Evolutionary conservation across 2,888 invertebrate genomes (phyloP), one percentile per base, ranked within the genome.

Genomic region (Leptura quadrifasciata): DNA sequence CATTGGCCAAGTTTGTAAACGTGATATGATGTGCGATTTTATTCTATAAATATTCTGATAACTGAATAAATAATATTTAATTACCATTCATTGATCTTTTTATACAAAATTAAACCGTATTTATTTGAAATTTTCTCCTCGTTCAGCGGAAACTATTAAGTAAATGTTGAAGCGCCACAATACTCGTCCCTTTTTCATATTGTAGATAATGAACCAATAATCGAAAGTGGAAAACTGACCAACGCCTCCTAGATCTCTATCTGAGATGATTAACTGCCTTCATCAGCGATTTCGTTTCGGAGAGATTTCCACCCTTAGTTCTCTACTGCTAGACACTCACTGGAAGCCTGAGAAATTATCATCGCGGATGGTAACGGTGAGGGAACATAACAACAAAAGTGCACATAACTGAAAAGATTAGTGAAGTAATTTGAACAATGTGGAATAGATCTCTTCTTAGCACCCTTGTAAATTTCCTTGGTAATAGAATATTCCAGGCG

Each of bases 221-320:
- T 61, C n/a, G 60, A 61, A 31, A 61, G 60, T 31, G 60, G 31
- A 27, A 17, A 27, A 61, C 27, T 61, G 60, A 61, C 60, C 60
- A 61, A 6, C 60, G 60, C 60, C 60, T 61, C 60, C 31, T 27
- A 61, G 60, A 61, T 61, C 60, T 61, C 6, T 61, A 61, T 61
- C 60, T n/a, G 17, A 27, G 31, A 27, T 61, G 60, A 61, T 61
- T 61, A 61, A 61, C 60, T 31, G 60, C 27, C 60, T 17, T n/a
- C 60, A 9, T 61, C 27, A 31, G 31, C 17, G 31, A 17, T n/a
- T 5, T 31, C 27, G 60, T 0, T 17, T 27, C 17, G 18, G 60
- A 31, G 17, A 47, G 27, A 31, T 58, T 21, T n/a, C 15, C 12
- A 6, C 12, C 58, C n/a, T 58, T 58, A 27, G 58, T 58, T 58